Evolutionary conservation across 35 echinoderm and acorn worm species (phyloP), one percentile per base, ranked within the genome.

Genomic region (Ophiothrix spiculata): DNA sequence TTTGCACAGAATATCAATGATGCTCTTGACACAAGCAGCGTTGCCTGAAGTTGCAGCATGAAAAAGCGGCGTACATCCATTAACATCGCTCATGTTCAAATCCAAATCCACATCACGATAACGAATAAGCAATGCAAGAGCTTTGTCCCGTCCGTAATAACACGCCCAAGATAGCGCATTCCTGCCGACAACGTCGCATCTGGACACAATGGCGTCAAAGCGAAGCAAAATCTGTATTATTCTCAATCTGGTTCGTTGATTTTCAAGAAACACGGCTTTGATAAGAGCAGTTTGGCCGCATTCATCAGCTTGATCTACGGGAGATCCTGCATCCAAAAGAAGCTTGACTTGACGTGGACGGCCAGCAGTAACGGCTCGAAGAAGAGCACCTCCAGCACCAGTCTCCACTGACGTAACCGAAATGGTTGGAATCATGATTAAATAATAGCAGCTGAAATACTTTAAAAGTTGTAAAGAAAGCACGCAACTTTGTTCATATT

Each of bases 11-110:
- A 64, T 19, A 75, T 91, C 86, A n/a, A 95, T 86, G 21, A 91
- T 84, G 28, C 76, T 37, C 39, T 95, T 95, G 1, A 91, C 86
- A 0, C 85, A 86, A 21, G 89, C 85, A 16, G 93, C 93, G 35
- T 80, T 91, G 31, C 93, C 93, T 25, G 89, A 95, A 8, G 89
- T 91, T 39, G 93, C 85, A 2, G 89, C 93, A 37, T 95, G 89
- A 80, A 91, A 95, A 4, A 95, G 45, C 13, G 93, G 84, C 0
- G 93, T 91, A 38, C 92, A 90, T 8, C 88, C 88, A 49, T 87
- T 94, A 75, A 94, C 81, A 36, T 94, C 92, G 1, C 42, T 78
- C 23, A 77, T 84, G 46, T 95, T 95, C 39, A 95, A 73, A 73
- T 95, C 89, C 32, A 95, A 83, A 33, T 91, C 84, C 28, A 73